Base-by-base conservation (phyloP, 2,888 invertebrate genomes). In the Altica lythri region DNA sequence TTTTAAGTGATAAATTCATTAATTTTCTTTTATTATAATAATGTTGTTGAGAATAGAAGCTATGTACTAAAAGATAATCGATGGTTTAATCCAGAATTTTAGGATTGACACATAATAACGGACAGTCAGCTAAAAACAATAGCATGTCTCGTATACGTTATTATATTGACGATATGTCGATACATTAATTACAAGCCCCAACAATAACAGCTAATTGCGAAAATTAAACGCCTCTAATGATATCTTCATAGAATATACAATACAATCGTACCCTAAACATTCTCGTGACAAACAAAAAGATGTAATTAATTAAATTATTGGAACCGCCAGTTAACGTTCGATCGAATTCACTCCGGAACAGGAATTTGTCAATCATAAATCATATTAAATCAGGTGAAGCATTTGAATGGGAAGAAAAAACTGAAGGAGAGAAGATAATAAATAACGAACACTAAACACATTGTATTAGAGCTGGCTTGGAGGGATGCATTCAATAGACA, bases 151-250 rank as follows among this genome's bases (percentile, higher is more conserved):
- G 38, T 42, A 16, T 47, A 35, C 38, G 52, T 57, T 59, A 57
- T 54, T 49, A 57, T 54, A 62, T 59, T 59, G 60, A 60, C 51
- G 56, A 53, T 47, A 49, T 56, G 61, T 59, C 62, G 55, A 64
- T 63, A 55, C 57, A 62, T 61, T 60, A 64, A 60, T 64, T 64
- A 64, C 49, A 56, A 57, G 55, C 32, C 27, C 18, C 46, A 55
- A 53, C 61, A 61, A 61, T 63, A 55, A 53, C 53, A 59, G 53
- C 55, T 55, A 50, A 55, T 59, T 50, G 55, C 55, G 38, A 53
- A 55, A 55, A 55, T 59, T 55, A 53, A 47, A 55, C 55, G 53
- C 46, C 55, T 13, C 50, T 53, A 57, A 57, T 56, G 52, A 52
- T 55, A 53, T 53, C 55, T 59, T 58, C 43, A 52, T 54, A 52